These are phyloP conservation scores for Ammodytes marinus DNA, from an alignment of 2,113 vertebrate genomes.

Conservation along the genomic window DNA sequence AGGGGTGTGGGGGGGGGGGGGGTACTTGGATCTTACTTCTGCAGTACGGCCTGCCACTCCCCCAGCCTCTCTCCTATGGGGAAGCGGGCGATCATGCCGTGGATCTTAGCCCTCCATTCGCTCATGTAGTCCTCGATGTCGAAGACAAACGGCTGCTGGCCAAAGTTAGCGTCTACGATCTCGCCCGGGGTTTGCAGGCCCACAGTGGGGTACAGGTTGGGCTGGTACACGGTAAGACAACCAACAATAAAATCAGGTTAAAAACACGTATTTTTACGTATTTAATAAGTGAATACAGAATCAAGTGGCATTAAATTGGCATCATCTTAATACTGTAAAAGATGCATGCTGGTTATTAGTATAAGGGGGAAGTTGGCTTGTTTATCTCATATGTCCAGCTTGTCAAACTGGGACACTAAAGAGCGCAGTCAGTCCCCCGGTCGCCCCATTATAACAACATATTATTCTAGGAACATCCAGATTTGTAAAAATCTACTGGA, in stretches of 20 bases:
- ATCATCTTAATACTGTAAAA: neutral
- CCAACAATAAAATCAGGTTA: neutral
- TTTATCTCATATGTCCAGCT: neutral
- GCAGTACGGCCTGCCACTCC: conserved; percentile 97
- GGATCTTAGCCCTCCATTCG: conserved; percentile 97
- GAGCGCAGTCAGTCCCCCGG: neutral
- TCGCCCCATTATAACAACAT: neutral
- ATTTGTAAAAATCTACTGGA: neutral
- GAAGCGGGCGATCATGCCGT: conserved; percentile 95
- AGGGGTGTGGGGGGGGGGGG: accelerated
- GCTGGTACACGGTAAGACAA: conserved; percentile 81
- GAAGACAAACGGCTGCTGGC: conserved; percentile 98
- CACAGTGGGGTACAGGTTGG: conserved; percentile 98
- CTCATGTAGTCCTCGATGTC: conserved; percentile 99
- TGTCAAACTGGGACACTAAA: neutral
- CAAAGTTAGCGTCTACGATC: conserved; percentile 98
- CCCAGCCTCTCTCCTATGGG: conserved; percentile 96
- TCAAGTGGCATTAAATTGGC: neutral
- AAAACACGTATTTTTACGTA: neutral
- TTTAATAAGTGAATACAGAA: neutral
- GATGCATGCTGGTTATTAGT: neutral
- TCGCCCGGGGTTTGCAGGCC: conserved; percentile 98
- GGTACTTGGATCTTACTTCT: conserved; percentile 89
- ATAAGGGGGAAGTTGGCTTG: neutral
- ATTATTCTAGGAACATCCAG: neutral